Base-by-base conservation (phyloP, 2,797 vertebrate genomes). In the Eulemur rubriventer region DNA sequence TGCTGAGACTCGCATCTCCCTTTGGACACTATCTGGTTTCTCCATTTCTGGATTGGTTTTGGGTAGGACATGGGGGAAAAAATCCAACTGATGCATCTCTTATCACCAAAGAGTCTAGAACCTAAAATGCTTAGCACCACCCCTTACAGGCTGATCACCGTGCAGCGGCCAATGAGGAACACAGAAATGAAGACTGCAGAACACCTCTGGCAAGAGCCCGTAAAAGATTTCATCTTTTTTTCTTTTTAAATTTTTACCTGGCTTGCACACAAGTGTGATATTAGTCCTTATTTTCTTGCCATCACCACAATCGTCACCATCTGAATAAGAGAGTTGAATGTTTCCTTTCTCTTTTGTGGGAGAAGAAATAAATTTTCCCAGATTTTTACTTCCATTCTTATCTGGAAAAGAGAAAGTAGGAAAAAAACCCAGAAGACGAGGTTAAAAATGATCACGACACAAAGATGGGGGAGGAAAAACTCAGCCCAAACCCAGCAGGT, bases 211-310 rank as follows among this genome's bases (percentile, higher is more conserved):
- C 52, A 43, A 28, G 35, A 50, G 30, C 48, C 67, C 9, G 9
- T 0, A 14, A 1, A 20, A 11, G 2, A 1, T 12, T 12, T 30
- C 22, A 1, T 11, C 48, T 6, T 52, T 20, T 22, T 22, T 55
- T 22, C 20, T 59, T 12, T n/a, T 17, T 33, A 28, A 61, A 22
- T n/a, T 59, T 89, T 96, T 94, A 99, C 99, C 99, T 97, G 99
- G 99, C 97, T 99, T 99, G 97, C 99, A 99, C 22, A 99, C 95
- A 26, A 99, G 98, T 7, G 98, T 99, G 96, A 99, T 98, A 59
- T 99, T 99, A 0, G 99, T 99, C 93, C 98, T 97, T 88, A 99
- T 99, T 88, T 95, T 99, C 28, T 89, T 98, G 52, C 98, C 98
- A 30, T 6, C 20, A 35, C 20, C 92, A 98, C 99, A 99, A 2